Conservation (phyloP, 2,888 invertebrate genomes). For the Mactromeris polynyma region DNA sequence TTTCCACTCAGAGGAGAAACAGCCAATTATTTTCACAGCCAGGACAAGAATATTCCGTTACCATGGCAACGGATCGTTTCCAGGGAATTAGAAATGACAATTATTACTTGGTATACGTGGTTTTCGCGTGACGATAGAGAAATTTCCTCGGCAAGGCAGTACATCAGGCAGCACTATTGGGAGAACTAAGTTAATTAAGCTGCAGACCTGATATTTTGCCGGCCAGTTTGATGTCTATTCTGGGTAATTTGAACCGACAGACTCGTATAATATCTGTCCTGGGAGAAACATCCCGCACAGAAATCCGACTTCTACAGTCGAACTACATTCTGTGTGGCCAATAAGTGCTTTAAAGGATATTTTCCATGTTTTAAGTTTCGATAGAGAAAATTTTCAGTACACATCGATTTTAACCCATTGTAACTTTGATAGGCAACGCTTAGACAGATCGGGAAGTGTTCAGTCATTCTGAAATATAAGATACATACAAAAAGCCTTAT, state of each 20-base stretch:
- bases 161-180: slow-evolving; percentile 54
- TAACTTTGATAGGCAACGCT: too few species aligned
- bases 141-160: slow-evolving; percentile 45
- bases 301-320: background rate
- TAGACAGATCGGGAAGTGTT: background rate
- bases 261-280: slow-evolving; percentile 54
- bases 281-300: slow-evolving; percentile 28
- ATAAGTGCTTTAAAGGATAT: background rate
- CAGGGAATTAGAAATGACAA: slow-evolving; percentile 72
- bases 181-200: slow-evolving; percentile 63
- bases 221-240: slow-evolving; percentile 63
- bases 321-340: background rate
- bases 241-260: slow-evolving; percentile 62
- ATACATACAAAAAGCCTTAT: background rate
- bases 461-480: background rate
- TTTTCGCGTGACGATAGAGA: slow-evolving; percentile 62
- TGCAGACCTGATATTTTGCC: slow-evolving; percentile 55
- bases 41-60: slow-evolving; percentile 63
- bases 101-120: slow-evolving; percentile 63
- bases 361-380: background rate
- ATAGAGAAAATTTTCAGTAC: background rate
- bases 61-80: slow-evolving; percentile 64
- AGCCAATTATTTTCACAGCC: slow-evolving; percentile 69
- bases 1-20: slow-evolving; percentile 49
- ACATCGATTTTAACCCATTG: background rate